Conservation (phyloP, 2,113 vertebrate species). For the Galemys pyrenaicus region DNA sequence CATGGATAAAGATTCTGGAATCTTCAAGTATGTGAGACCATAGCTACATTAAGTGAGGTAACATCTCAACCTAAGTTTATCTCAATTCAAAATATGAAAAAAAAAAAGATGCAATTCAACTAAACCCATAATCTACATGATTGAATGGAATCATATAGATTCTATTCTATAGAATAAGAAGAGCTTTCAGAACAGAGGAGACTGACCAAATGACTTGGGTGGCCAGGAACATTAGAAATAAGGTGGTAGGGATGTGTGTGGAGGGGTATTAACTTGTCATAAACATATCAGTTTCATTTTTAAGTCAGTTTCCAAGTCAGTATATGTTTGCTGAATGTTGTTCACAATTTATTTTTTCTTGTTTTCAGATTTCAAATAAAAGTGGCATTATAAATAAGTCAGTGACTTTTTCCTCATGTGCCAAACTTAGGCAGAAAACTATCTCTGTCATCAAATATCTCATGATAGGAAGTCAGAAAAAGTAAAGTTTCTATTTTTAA, state of each 20-base stretch:
- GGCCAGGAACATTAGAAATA: not conserved
- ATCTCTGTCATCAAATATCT: not conserved
- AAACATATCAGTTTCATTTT: not conserved
- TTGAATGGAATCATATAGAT: too few relatives aligned
- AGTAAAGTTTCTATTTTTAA: not conserved
- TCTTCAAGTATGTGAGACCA: not conserved
- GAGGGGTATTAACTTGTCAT: not conserved
- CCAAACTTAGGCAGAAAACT: not conserved
- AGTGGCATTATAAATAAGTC: slow-evolving; percentile 17
- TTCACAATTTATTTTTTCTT: slow-evolving; percentile 17
- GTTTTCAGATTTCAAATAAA: not conserved
- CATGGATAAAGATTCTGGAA: not conserved
- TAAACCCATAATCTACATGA: not conserved
- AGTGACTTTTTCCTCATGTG: not conserved
- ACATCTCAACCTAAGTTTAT: not conserved
- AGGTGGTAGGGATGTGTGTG: not conserved
- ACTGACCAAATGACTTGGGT: not conserved
- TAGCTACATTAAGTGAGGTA: not conserved
- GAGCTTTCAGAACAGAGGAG: not conserved
- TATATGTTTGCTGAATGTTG: slow-evolving; percentile 32
- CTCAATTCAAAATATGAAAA: not conserved
- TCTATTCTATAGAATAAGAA: not conserved
- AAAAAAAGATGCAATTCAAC: not conserved
- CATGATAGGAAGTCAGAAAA: not conserved
- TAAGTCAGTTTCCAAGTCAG: not conserved